Conservation (phyloP, 2,797 vertebrate genomes). For the Syndactyla subalaris region DNA sequence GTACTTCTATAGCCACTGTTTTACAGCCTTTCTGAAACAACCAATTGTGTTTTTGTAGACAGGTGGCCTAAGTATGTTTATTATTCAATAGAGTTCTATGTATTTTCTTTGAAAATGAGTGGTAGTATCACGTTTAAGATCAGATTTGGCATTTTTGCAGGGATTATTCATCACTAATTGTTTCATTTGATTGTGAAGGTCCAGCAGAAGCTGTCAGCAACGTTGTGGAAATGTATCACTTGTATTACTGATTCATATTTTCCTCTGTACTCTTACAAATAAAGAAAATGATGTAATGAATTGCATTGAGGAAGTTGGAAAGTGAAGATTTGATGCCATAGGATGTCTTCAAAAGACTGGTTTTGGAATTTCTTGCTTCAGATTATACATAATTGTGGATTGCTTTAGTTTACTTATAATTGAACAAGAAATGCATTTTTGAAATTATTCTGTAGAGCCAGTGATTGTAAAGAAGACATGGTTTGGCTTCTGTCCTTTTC, state of each 20-base stretch:
- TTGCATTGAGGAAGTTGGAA: not conserved
- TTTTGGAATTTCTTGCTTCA: not conserved
- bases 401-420: not conserved
- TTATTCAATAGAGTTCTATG: not conserved
- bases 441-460: not conserved
- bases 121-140: not conserved
- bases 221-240: not conserved
- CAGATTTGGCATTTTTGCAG: not conserved
- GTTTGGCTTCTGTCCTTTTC: not conserved
- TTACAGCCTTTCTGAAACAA: not conserved
- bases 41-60: not conserved
- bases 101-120: not conserved
- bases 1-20: not conserved
- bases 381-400: not conserved
- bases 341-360: not conserved
- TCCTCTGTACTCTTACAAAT: not conserved
- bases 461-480: not conserved
- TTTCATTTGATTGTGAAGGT: not conserved
- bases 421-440: not conserved
- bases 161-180: not conserved
- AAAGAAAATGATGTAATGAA: not conserved
- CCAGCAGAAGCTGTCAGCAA: not conserved
- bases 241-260: not conserved
- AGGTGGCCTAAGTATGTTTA: not conserved
- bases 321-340: not conserved